Evolutionary conservation across 2,888 invertebrate species (phyloP), one percentile per base, ranked within the genome.

Genomic region (Dolichopus griseipennis): DNA sequence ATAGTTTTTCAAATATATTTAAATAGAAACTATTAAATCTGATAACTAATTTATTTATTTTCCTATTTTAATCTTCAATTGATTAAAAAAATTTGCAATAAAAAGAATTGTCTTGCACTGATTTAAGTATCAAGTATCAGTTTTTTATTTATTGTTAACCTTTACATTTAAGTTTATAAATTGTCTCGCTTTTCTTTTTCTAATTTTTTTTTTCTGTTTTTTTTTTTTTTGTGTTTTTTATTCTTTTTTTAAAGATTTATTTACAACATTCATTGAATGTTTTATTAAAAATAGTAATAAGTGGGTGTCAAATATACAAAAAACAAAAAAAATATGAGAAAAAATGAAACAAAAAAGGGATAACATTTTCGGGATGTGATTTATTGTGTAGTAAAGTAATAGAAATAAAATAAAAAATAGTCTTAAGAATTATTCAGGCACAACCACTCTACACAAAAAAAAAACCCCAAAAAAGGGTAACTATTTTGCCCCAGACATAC

Each of bases 401-500:
- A 67, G 33, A 21, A 66, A 27, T 2, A 27, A 27, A 27, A 27
- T 27, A 27, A 27, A 27, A 27, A 27, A 27, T 27, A 67, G 64
- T 37, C 22, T 62, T 61, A 34, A 64, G 66, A 20, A 27, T 22
- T 1, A 63, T 21, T 33, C 15, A n/a, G n/a, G 27, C 27, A 27
- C 27, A 27, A 27, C 27, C 27, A 27, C 5, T 27, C 27, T 5
- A 5, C 27, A 15, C 15, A 27, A 66, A 12, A n/a, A 18, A 68
- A 61, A 10, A 7, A 68, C 62, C 27, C n/a, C 70, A 69, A 70
- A 70, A 71, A 70, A 69, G 71, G 71, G 68, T 70, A 71, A 70
- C 70, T 70, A 70, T 70, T 70, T 71, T 71, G 71, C 71, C 69
- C 70, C 69, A 71, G 71, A 71, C 71, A 67, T 71, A 71, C 71